These are phyloP conservation scores for Chymomyza fuscimana DNA, from an alignment of 2,888 invertebrate species.

Conservation along the genomic window DNA sequence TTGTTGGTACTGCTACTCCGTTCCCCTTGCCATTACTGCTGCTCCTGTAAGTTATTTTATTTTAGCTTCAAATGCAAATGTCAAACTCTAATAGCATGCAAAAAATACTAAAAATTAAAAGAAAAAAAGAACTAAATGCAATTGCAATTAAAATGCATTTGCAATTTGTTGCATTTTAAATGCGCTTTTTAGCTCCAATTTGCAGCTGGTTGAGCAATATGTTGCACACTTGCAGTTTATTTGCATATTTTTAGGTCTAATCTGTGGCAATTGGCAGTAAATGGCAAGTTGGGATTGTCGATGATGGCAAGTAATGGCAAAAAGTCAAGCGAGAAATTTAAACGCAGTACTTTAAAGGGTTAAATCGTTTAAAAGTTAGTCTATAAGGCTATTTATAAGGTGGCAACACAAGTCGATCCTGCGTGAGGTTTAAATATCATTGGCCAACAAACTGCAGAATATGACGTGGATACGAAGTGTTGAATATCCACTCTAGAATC, in stretches of 20 bases:
- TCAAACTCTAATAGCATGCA: neutral
- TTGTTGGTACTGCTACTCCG: neutral
- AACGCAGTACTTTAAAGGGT: too few species aligned
- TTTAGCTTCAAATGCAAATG: constrained; percentile 35
- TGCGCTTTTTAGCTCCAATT: constrained; percentile 33
- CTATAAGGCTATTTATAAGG: too few species aligned
- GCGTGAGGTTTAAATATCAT: too few species aligned
- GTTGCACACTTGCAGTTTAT: constrained; percentile 3
- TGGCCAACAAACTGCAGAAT: too few species aligned
- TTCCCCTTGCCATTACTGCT: neutral
- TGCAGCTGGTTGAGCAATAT: neutral
- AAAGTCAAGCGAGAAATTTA: neutral
- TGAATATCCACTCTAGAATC: too few species aligned
- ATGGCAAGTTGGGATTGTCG: constrained; percentile 39
- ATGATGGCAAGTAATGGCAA: neutral
- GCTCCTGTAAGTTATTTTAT: neutral
- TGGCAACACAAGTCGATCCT: too few species aligned
- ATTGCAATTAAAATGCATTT: constrained; percentile 66
- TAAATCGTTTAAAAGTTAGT: too few species aligned
- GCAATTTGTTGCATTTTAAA: constrained; percentile 51
- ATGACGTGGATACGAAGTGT: too few species aligned
- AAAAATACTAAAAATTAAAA: neutral
- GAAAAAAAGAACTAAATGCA: constrained; percentile 4
- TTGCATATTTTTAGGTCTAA: constrained; percentile 43
- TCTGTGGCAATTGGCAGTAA: constrained; percentile 54